Evolutionary conservation across 2,888 invertebrate genomes (phyloP).

Genomic region (Lucinisca nassula): DNA sequence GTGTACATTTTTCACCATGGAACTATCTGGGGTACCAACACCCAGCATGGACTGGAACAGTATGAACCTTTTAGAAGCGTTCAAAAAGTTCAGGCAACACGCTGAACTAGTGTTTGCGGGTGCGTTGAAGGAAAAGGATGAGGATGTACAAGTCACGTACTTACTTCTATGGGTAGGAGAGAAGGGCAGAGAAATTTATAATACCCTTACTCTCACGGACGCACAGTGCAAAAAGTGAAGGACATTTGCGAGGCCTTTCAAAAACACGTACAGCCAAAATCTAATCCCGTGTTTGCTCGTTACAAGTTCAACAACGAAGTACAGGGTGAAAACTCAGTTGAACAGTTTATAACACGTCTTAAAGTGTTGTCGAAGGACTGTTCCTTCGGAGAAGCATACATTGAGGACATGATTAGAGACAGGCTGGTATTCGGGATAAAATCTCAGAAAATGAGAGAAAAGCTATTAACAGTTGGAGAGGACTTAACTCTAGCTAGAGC

Average conservation of each 20-base stretch:
- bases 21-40: too few relatives aligned
- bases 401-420: conserved; percentile 3
- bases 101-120: too few relatives aligned
- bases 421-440: background rate
- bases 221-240: too few relatives aligned
- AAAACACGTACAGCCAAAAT: conserved; percentile 33
- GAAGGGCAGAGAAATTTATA: too few relatives aligned
- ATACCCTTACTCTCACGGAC: too few relatives aligned
- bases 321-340: conserved; percentile 7
- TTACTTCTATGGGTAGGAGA: too few relatives aligned
- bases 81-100: too few relatives aligned
- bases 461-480: background rate
- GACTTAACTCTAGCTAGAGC: background rate
- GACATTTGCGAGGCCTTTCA: conserved; percentile 26
- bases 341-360: conserved; percentile 23
- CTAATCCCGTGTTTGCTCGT: conserved; percentile 31
- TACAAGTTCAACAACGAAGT: conserved; percentile 40
- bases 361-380: conserved; percentile 23
- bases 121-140: too few relatives aligned
- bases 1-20: too few relatives aligned
- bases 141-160: too few relatives aligned
- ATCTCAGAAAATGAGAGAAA: background rate
- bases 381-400: conserved; percentile 3
- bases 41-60: too few relatives aligned
- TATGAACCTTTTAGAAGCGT: too few relatives aligned